Percentiles rank a stretch among this genome's conserved stretches.
Evolutionary conservation across 2,113 vertebrate species (phyloP).

Genomic region (Xiphorhynchus elegans): DNA sequence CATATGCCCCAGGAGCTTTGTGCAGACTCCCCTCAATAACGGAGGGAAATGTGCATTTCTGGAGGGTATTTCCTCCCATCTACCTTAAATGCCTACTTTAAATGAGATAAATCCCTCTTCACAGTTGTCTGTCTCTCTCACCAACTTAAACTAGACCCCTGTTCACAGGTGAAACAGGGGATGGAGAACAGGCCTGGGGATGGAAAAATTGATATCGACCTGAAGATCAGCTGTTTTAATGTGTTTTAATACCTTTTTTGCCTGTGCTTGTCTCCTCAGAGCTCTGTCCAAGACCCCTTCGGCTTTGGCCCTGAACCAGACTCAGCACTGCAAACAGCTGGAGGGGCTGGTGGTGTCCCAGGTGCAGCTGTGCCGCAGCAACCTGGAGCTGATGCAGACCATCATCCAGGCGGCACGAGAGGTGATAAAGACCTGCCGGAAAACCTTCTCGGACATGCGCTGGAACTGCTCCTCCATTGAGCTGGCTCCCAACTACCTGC

Average conservation of each 20-base stretch:
- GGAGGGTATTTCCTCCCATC: background rate
- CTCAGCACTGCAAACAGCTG: conserved; percentile 94
- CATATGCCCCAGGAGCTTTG: background rate
- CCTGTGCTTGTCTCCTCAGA: conserved; percentile 71
- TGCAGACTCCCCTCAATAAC: background rate
- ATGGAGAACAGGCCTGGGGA: background rate
- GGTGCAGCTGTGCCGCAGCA: conserved; percentile 94
- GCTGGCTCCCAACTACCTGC: conserved; percentile 86
- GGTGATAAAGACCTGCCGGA: conserved; percentile 93
- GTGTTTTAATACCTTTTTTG: background rate
- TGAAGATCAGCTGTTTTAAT: background rate
- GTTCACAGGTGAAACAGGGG: background rate
- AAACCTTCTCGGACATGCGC: conserved; percentile 93
- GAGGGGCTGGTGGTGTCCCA: conserved; percentile 93
- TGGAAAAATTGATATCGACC: background rate
- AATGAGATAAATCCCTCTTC: background rate
- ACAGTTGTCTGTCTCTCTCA: background rate
- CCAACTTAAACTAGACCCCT: background rate
- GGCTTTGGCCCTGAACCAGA: conserved; percentile 89
- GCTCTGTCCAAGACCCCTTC: conserved; percentile 86
- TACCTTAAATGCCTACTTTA: background rate
- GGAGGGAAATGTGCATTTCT: background rate
- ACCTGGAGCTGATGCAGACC: conserved; percentile 97
- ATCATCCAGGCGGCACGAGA: conserved; percentile 90
- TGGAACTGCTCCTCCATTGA: conserved; percentile 99